Base-by-base conservation (phyloP, 2,888 invertebrate species). In the Trissonchulus latispiculum region DNA sequence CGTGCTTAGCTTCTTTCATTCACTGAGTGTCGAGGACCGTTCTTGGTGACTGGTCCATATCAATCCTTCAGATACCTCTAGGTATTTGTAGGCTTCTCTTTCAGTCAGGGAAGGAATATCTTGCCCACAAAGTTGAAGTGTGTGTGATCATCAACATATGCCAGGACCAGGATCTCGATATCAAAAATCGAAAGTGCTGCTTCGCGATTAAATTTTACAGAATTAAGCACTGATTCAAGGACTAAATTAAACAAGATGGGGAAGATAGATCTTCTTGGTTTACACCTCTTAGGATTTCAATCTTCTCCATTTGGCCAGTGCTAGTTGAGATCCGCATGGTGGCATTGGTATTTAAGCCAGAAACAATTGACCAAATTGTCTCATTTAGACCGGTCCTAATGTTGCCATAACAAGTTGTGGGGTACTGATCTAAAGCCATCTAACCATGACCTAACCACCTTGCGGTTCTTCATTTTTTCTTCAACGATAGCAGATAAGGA, bases 231-330 rank as follows among this genome's bases (percentile, higher is more conserved):
- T 0, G 80, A 78, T 71, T 83, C 81, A 8, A 80, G 71, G 2
- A 78, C 77, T 2, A 84, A 74, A 75, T 83, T 81, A 75, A 84
- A 83, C 0, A 82, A 36, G 1, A 82, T 77, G 0, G 81, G 69
- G 79, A 80, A 0, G 81, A 71, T 1, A 83, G 82, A 72, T 79
- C 79, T 1, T 82, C 83, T 76, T 83, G 81, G 0, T 79, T 77
- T 0, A 84, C 81, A 1, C 82, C 78, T 62, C 78, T 76, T 0
- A 62, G 75, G 72, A 78, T 29, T 71, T 72, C 23, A 74, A 75
- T 80, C 0, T 36, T 66, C 0, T 1, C 72, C n/a, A 1, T 77
- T 73, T 0, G 78, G 1, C 75, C 75, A 31, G n/a, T 35, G 0
- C 59, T 36, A 18, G 48, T 64, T 0, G 48, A 31, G 1, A 75